phyloP scores from a whole-genome alignment of 2,888 invertebrate species.

The Parelbella ahira region DNA sequence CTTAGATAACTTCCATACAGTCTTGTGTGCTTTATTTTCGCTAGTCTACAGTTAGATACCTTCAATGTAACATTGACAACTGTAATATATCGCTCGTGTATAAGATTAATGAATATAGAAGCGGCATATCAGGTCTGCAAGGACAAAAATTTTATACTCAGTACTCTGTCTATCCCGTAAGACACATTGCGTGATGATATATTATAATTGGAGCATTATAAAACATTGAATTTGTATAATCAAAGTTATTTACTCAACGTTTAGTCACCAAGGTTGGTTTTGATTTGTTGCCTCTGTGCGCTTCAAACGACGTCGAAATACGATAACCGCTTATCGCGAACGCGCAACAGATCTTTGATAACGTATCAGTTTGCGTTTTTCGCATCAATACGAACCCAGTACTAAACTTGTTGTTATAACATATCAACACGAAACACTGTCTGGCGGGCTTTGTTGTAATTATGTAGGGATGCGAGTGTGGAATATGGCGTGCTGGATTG shows the following conservation, averaged over 20 bases:
- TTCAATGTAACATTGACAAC: no score
- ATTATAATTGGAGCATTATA: no score
- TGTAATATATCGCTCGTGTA: no score
- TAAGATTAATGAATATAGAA: no score
- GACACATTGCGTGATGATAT: no score
- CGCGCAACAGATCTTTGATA: constrained; percentile 55
- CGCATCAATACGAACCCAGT: constrained; percentile 27
- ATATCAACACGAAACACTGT: constrained; percentile 5
- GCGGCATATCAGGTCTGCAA: no score
- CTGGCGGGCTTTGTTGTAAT: constrained; percentile 4
- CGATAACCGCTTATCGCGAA: constrained; percentile 35
- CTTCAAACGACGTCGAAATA: constrained; percentile 5
- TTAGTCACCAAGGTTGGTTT: constrained; percentile 17
- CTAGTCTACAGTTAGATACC: no score
- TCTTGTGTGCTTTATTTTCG: no score
- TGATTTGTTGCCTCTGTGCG: constrained; percentile 4
- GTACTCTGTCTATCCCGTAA: no score
- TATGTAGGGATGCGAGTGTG: constrained; percentile 27
- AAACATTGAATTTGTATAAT: no score
- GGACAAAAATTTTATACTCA: no score
- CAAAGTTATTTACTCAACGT: constrained; percentile 14
- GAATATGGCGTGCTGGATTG: constrained; percentile 47
- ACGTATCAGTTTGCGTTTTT: constrained; percentile 53
- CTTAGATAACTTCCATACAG: no score
- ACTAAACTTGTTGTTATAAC: constrained; percentile 15